These are phyloP conservation scores for Anableps anableps DNA, from an alignment of 2,797 vertebrate species.

Conservation along the genomic window DNA sequence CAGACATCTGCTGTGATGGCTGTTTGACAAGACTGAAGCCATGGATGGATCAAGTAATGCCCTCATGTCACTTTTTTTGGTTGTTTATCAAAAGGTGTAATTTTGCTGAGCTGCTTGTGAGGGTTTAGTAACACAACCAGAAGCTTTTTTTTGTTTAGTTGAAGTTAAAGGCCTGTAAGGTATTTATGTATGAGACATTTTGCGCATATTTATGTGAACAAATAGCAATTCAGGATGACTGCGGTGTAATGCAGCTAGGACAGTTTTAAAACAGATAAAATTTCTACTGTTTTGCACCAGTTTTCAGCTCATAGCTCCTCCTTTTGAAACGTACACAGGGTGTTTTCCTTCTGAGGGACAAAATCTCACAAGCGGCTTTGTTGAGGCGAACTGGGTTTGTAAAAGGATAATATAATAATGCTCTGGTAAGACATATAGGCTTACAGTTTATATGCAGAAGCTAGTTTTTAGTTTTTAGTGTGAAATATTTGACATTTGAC, in stretches of 20 bases:
- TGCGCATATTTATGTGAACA: background rate
- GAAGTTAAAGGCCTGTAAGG: background rate
- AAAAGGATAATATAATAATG: background rate
- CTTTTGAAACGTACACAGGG: background rate
- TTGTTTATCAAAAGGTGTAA: background rate
- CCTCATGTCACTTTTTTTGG: background rate
- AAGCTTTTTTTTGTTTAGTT: background rate
- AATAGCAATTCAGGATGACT: background rate
- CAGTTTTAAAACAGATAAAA: background rate
- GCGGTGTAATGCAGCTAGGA: background rate
- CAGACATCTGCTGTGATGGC: constrained; percentile 31
- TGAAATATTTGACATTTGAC: background rate
- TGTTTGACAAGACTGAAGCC: background rate
- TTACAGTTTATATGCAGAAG: background rate
- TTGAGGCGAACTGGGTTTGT: background rate
- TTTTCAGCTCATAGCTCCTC: background rate
- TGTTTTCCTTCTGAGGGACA: background rate
- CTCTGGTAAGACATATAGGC: background rate
- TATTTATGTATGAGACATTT: background rate
- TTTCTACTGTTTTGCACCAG: background rate
- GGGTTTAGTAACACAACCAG: background rate
- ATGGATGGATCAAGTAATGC: constrained; percentile 29
- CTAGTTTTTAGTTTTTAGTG: background rate
- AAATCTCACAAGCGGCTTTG: background rate
- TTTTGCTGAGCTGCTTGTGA: background rate